Conservation (phyloP, 2,888 invertebrate species). For the Eulithis prunata region DNA sequence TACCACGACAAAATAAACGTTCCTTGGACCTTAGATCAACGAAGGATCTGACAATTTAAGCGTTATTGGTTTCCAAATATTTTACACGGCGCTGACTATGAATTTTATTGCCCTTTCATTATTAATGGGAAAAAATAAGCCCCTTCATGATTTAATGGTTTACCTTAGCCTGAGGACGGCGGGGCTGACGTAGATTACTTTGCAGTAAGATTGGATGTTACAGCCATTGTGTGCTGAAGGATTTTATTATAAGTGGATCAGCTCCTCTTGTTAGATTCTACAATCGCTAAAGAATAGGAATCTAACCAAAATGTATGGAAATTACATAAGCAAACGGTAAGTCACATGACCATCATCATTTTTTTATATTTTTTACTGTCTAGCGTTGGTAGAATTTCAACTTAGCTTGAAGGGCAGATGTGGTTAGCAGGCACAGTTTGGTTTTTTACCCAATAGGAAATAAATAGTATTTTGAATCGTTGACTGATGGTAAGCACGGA, state of each 20-base stretch:
- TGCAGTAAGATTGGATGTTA: constrained; percentile 3
- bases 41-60: constrained; percentile 54
- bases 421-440: too few species aligned
- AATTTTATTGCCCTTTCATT: constrained; percentile 53
- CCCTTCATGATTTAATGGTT: constrained; percentile 33
- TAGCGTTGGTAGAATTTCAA: too few species aligned
- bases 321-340: too few species aligned
- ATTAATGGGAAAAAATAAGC: constrained; percentile 53
- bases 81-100: constrained; percentile 52
- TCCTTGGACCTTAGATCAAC: constrained; percentile 32
- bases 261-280: too few species aligned
- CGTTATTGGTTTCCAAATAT: constrained; percentile 69
- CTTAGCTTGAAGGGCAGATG: too few species aligned
- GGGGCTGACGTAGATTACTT: constrained; percentile 17
- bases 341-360: too few species aligned
- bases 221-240: background rate
- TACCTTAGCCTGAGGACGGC: constrained; percentile 23
- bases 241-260: too few species aligned
- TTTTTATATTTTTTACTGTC: too few species aligned
- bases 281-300: too few species aligned
- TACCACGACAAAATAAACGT: constrained; percentile 22
- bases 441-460: too few species aligned
- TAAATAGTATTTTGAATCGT: too few species aligned
- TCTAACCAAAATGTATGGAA: too few species aligned
- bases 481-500: background rate